Conservation (phyloP, 2,888 invertebrate species). For the Quadroppia sp. region DNA sequence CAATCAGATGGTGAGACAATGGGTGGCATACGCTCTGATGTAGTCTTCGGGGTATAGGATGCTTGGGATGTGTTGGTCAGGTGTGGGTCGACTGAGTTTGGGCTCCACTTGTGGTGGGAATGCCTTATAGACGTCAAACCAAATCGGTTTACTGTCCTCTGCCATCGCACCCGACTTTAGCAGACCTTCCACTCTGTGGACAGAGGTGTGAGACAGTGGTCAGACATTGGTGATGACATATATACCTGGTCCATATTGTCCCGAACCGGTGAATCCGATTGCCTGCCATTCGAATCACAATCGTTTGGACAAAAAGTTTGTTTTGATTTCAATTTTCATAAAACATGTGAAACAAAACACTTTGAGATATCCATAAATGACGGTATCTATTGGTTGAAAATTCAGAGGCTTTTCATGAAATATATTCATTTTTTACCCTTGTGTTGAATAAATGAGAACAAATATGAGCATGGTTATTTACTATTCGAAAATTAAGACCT, state of each 20-base stretch:
- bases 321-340: too few species aligned
- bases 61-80: constrained; percentile 39
- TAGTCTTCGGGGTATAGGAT: constrained; percentile 64
- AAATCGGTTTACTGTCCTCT: constrained; percentile 77
- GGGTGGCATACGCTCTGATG: constrained; percentile 68
- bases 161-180: constrained; percentile 73
- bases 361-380: too few species aligned
- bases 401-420: too few species aligned
- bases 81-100: constrained; percentile 40
- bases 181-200: constrained; percentile 61
- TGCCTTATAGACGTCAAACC: constrained; percentile 85
- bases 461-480: too few species aligned
- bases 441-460: too few species aligned
- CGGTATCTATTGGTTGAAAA: too few species aligned
- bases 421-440: too few species aligned
- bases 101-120: constrained; percentile 87
- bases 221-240: too few species aligned
- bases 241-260: constrained; percentile 20
- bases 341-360: too few species aligned
- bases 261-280: constrained; percentile 8
- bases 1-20: not conserved
- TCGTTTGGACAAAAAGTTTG: too few species aligned
- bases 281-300: constrained; percentile 5
- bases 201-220: too few species aligned
- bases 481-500: too few species aligned